Percentiles rank a stretch among this genome's conserved stretches.
These are phyloP conservation scores for Melanostigma gelatinosum DNA, from an alignment of 2,113 vertebrate species.

Conservation along the genomic window DNA sequence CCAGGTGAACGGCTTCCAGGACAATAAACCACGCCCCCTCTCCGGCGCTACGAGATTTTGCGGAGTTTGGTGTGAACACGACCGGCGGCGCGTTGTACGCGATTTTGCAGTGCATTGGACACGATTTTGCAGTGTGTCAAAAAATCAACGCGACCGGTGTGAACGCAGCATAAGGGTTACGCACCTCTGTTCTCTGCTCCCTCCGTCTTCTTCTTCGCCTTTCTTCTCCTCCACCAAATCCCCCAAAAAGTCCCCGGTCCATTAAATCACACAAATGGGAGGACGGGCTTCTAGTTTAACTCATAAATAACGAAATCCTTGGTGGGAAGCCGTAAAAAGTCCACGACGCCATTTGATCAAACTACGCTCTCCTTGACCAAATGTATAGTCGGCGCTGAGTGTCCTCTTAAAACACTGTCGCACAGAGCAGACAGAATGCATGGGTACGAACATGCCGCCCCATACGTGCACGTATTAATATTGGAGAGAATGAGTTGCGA, in stretches of 20 bases:
- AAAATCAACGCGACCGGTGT: no score
- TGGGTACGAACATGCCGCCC: not conserved
- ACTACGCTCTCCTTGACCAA: constrained; percentile 42
- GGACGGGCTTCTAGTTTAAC: constrained; percentile 70
- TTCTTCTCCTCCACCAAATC: constrained; percentile 63
- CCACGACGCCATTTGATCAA: constrained; percentile 46
- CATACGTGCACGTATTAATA: constrained; percentile 1
- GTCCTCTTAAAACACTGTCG: constrained; percentile 2
- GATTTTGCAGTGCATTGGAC: no score
- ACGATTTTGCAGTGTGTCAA: no score
- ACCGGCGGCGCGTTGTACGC: no score
- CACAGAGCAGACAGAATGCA: not conserved
- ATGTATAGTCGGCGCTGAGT: constrained; percentile 23
- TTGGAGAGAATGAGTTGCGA: constrained; percentile 32
- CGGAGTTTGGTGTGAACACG: no score
- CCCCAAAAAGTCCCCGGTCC: constrained; percentile 64
- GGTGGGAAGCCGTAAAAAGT: constrained; percentile 43
- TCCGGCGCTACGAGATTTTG: no score
- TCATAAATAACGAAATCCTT: constrained; percentile 69
- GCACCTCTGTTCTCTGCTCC: constrained; percentile 50
- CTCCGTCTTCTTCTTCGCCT: constrained; percentile 42
- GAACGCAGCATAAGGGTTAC: no score
- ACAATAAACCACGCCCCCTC: no score
- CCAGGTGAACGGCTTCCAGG: no score
- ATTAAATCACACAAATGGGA: constrained; percentile 68